Evolutionary conservation across 2,888 invertebrate genomes (phyloP).

Genomic region (Ferdinandea cuprea): DNA sequence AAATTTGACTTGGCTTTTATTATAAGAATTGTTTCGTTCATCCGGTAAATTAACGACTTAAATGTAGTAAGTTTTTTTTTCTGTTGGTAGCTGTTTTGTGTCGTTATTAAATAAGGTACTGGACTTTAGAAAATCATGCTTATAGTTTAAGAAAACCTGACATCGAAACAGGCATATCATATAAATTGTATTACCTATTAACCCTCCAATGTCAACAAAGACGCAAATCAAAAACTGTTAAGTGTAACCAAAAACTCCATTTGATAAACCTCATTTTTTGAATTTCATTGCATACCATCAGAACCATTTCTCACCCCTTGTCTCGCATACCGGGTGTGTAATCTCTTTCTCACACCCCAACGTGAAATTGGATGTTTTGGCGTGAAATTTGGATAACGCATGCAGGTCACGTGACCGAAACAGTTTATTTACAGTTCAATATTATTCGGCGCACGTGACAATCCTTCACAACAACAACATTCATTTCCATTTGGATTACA

Average conservation of each 20-base stretch:
- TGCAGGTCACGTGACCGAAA: constrained; percentile 76
- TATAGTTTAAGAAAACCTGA: no score
- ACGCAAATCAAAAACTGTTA: constrained; percentile 57
- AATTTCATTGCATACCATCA: constrained; percentile 60
- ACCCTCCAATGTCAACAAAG: constrained; percentile 22
- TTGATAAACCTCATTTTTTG: constrained; percentile 73
- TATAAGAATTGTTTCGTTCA: no score
- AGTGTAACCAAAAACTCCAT: constrained; percentile 69
- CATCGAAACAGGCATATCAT: neutral
- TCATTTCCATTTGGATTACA: constrained; percentile 41
- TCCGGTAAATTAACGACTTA: no score
- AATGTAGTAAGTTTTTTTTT: no score
- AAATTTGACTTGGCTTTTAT: no score
- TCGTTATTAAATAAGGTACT: no score
- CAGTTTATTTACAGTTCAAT: constrained; percentile 78
- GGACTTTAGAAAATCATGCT: no score
- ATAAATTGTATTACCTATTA: neutral
- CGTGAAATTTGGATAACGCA: constrained; percentile 74
- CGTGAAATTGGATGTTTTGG: constrained; percentile 63
- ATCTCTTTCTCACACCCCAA: constrained; percentile 52
- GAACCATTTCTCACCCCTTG: constrained; percentile 65
- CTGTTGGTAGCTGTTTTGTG: no score
- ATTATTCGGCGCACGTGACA: constrained; percentile 76
- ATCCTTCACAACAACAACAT: constrained; percentile 61
- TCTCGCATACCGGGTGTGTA: constrained; percentile 22